Base-by-base conservation (phyloP, 2,888 invertebrate species). In the Torymus tubicola region DNA sequence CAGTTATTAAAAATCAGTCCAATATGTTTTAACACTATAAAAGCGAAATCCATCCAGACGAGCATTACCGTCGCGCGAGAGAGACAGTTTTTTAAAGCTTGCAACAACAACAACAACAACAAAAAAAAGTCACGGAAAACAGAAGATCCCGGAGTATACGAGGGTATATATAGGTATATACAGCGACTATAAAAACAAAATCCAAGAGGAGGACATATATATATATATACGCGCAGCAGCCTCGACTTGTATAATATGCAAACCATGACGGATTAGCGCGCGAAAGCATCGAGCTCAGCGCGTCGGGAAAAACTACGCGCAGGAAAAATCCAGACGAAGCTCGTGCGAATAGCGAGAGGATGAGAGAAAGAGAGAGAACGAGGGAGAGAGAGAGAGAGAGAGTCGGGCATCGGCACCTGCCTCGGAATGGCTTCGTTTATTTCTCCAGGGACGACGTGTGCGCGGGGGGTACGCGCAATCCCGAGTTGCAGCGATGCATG, bases 241-340 rank as follows among this genome's bases (percentile, higher is more conserved):
- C n/a, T n/a, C 21, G 60, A 71, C 71, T 78, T 72, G 78, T 72
- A 63, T 42, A 42, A 42, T 74, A 74, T 70, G 74, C 68, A 79
- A 79, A 79, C 64, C 65, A 69, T 80, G 69, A 80, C 63, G 74
- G 79, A 80, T 80, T 80, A 80, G 70, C 67, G 70, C 67, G 31
- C 31, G 31, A 4, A 61, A 55, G 50, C 64, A 16, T 31, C 60
- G 68, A 52, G 60, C 1, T 12, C 10, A n/a, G n/a, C 42, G 10
- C 42, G 42, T 42, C 2, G 68, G 21, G 16, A 57, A 70, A 69
- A 42, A 42, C 42, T 42, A 8, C 42, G 1, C 55, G 24, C 31
- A 24, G 60, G 52, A 61, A 55, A 73, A 42, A 67, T 58, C 50
- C 42, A 21, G 16, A 18, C 16, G n/a, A 16, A 21, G 53, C 4